Evolutionary conservation across 2,113 vertebrate species (phyloP), one percentile per base, ranked within the genome.

Genomic region (Python bivittatus): DNA sequence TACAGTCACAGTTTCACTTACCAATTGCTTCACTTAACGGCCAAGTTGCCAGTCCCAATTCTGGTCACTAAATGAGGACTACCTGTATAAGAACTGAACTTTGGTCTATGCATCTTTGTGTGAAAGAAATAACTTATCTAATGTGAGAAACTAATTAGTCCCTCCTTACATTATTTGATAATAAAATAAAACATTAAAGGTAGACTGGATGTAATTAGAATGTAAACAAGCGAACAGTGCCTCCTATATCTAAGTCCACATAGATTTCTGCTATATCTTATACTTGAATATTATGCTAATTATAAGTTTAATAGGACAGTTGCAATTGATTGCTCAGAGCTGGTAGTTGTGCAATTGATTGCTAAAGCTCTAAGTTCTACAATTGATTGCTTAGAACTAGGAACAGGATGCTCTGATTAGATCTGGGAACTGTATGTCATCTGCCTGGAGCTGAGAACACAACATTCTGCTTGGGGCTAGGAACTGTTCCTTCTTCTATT

Each of bases 341-440:
- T 27, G 20, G n/a, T 33, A 56, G n/a, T 56, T 56, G 64, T 25
- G 10, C 38, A 60, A 48, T 25, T 58, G 56, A 85, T 91, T 91
- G 56, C 54, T 91, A 42, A 84, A 48, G 27, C 10, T 90, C 48
- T 7, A 22, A 33, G 13, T 68, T 53, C 29, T 90, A 42, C 64
- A 56, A 57, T 22, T 58, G 79, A 85, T 91, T 85, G 38, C 79
- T 60, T 79, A 44, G 54, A 60, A 20, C 54, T 29, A 60, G 9
- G 11, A 85, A 91, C 42, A n/a, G 42, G 10, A n/a, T 85, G 54
- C 57, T 44, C 54, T 58, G 84, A 61, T 68, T 64, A 64, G 42
- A 84, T 58, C 58, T 86, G 29, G 23, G n/a, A 86, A 64, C 57
- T 64, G 23, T 91, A n/a, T 91, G 57, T 91, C 23, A 25, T 91